These are phyloP conservation scores for Amphiura filiformis DNA, from an alignment of 35 echinoderm and acorn worm genomes.

Conservation along the genomic window DNA sequence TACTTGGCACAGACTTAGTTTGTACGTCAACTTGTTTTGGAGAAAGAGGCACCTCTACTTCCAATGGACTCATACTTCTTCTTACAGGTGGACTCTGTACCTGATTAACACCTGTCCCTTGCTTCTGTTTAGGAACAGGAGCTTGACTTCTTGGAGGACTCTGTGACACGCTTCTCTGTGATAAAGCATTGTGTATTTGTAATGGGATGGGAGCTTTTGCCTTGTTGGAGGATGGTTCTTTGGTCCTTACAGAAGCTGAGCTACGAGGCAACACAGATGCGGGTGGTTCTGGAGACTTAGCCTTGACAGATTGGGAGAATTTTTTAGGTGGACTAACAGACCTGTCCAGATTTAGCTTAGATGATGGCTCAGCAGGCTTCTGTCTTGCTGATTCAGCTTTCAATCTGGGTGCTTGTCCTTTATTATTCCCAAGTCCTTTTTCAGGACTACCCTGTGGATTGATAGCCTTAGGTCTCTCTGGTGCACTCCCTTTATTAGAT, in stretches of 20 bases:
- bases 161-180: neutral
- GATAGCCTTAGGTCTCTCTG: neutral
- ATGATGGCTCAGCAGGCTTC: neutral
- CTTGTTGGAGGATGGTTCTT: neutral
- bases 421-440: neutral
- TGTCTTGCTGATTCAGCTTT: neutral
- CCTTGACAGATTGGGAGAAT: neutral
- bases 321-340: neutral
- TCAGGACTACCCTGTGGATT: neutral
- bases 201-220: neutral
- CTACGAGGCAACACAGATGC: neutral
- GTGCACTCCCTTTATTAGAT: too few species aligned
- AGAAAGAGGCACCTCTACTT: neutral
- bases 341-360: neutral
- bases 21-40: neutral
- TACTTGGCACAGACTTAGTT: neutral
- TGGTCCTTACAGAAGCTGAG: neutral
- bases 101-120: neutral
- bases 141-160: neutral
- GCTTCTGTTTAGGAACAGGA: neutral
- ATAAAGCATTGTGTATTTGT: neutral
- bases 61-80: neutral
- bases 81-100: neutral
- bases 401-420: neutral
- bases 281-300: neutral